A percentile compares a stretch with the other conserved stretches of the same genome.
Evolutionary conservation across 2,888 invertebrate species (phyloP).

Genomic region (Tineola bisselliella): DNA sequence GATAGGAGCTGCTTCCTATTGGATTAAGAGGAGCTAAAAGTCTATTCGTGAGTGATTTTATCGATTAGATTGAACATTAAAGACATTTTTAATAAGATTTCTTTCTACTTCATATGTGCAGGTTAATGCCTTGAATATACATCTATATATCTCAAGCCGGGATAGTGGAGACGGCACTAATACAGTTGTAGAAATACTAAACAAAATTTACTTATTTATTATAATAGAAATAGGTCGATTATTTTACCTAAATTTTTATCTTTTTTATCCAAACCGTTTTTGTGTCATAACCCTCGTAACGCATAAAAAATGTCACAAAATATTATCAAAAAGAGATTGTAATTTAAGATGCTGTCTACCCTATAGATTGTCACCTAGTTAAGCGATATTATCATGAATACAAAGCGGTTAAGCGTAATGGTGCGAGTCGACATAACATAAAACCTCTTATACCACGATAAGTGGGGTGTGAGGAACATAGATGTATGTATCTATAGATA

Average conservation of each 20-base stretch:
- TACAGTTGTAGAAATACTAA: no score
- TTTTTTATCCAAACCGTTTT: no score
- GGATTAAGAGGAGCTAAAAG: background rate
- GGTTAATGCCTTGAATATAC: no score
- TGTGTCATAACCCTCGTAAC: background rate
- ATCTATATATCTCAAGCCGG: no score
- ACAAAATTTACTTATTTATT: no score
- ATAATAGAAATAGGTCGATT: no score
- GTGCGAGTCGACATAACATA: conserved; percentile 10
- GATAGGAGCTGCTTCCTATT: background rate
- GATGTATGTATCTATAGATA: background rate
- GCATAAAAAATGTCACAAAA: background rate
- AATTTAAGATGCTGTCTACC: conserved; percentile 1
- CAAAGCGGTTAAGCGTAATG: conserved; percentile 8
- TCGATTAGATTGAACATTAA: background rate
- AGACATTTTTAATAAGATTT: background rate
- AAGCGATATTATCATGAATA: conserved; percentile 10
- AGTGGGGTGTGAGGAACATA: background rate
- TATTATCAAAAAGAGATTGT: background rate
- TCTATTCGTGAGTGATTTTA: background rate
- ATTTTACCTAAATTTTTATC: no score
- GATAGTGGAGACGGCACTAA: no score
- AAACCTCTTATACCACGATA: conserved; percentile 10
- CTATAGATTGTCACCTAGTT: conserved; percentile 6
- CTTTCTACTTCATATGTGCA: background rate